phyloP scores from a whole-genome alignment of 1,140 invertebrate genomes.

The Drosophila sproati region DNA sequence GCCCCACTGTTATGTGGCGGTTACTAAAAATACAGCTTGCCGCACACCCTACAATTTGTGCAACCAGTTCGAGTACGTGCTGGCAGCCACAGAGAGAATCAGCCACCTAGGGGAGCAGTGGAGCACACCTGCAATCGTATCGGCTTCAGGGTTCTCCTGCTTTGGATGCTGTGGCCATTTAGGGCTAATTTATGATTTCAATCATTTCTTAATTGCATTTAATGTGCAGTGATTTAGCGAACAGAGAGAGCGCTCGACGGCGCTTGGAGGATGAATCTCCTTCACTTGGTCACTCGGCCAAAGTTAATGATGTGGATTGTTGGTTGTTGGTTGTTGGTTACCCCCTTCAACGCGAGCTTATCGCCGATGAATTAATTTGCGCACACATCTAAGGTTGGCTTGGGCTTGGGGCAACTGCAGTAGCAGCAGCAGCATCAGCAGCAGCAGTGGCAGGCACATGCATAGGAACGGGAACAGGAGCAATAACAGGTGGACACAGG shows the following conservation, averaged over 20 bases:
- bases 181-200: constrained; percentile 82
- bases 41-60: constrained; percentile 61
- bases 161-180: constrained; percentile 72
- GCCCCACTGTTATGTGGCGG: constrained; percentile 30
- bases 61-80: constrained; percentile 61
- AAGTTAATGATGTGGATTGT: constrained; percentile 67
- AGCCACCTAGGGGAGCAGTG: not conserved
- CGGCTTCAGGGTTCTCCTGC: not conserved
- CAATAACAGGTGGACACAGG: not conserved
- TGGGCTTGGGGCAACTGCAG: not conserved
- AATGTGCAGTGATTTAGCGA: constrained; percentile 77
- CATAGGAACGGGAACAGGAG: not conserved
- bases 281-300: constrained; percentile 74
- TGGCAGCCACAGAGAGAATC: constrained; percentile 28
- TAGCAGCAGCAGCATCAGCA: not conserved
- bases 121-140: constrained; percentile 1
- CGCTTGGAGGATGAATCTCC: not conserved
- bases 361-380: constrained; percentile 73
- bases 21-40: constrained; percentile 67
- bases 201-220: constrained; percentile 83
- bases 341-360: constrained; percentile 51
- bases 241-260: constrained; percentile 33
- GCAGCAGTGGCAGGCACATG: not conserved
- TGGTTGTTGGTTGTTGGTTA: constrained; percentile 25
- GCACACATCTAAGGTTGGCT: constrained; percentile 60